Conservation (phyloP, 2,888 invertebrate species). For the Plagodis pulveraria region DNA sequence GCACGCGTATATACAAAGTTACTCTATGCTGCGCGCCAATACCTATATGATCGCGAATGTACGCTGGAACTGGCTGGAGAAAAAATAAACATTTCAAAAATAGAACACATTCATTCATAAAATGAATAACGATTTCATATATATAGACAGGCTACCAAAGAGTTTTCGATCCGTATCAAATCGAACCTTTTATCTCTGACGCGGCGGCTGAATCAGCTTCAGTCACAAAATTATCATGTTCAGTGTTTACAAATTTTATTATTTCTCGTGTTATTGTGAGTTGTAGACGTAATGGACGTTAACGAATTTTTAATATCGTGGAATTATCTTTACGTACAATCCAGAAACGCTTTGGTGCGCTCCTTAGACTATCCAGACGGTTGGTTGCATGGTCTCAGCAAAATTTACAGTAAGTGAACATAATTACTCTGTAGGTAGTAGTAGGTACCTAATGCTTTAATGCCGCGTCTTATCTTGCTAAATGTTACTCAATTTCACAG, state of each 20-base stretch:
- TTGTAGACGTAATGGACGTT: conserved; percentile 44
- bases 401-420: conserved; percentile 49
- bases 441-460: not conserved
- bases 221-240: conserved; percentile 15
- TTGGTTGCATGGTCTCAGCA: conserved; percentile 55
- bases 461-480: conserved; percentile 1
- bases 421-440: not conserved
- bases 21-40: too few relatives aligned
- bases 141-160: conserved; percentile 20
- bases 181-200: conserved; percentile 27
- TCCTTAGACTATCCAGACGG: conserved; percentile 67
- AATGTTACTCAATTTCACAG: conserved; percentile 15
- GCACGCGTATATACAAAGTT: too few relatives aligned
- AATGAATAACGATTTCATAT: conserved; percentile 14
- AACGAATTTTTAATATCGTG: conserved; percentile 34
- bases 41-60: not conserved
- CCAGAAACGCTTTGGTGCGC: conserved; percentile 66
- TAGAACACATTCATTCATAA: conserved; percentile 46
- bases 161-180: conserved; percentile 27
- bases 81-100: conserved; percentile 53
- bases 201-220: conserved; percentile 6
- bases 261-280: conserved; percentile 9
- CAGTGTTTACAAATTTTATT: conserved; percentile 5
- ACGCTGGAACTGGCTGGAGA: conserved; percentile 30
- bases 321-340: conserved; percentile 56